Evolutionary conservation across 2,113 vertebrate genomes (phyloP).

Genomic region (Cepphus grylle): DNA sequence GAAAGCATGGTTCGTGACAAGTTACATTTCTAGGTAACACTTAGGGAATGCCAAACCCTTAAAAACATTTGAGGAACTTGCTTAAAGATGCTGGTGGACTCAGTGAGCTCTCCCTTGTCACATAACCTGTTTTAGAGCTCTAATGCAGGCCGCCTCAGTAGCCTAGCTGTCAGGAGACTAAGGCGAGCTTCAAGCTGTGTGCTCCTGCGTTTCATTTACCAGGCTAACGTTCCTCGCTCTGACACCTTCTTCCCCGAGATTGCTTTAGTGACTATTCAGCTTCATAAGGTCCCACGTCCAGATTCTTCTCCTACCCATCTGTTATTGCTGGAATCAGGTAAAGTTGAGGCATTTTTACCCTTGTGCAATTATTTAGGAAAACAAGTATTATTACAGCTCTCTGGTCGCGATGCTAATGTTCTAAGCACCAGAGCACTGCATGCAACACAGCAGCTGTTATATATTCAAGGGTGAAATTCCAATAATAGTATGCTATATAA

Average conservation of each 20-base stretch:
- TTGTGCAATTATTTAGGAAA: not conserved
- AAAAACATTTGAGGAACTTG: not conserved
- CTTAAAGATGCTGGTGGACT: not conserved
- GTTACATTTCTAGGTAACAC: not conserved
- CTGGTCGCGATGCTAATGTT: not conserved
- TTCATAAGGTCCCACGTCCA: not conserved
- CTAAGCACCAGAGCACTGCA: not conserved
- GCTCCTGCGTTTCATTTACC: not conserved
- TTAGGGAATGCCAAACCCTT: not conserved
- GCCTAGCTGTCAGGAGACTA: not conserved
- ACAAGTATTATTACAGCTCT: not conserved
- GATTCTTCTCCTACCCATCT: not conserved
- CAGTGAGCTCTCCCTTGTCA: not conserved
- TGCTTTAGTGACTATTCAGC: not conserved
- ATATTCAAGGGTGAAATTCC: slow-evolving; percentile 63
- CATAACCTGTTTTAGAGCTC: not conserved
- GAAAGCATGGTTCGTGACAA: not conserved
- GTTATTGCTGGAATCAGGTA: not conserved
- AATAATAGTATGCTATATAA: slow-evolving; percentile 51
- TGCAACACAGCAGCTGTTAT: slow-evolving; percentile 45
- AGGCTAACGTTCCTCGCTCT: accelerated
- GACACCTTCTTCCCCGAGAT: not conserved
- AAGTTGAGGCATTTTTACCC: not conserved
- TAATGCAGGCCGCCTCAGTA: not conserved
- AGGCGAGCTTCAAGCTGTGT: not conserved